Evolutionary conservation across 2,113 vertebrate species (phyloP), one percentile per base, ranked within the genome.

Genomic region (Carlito syrichta): DNA sequence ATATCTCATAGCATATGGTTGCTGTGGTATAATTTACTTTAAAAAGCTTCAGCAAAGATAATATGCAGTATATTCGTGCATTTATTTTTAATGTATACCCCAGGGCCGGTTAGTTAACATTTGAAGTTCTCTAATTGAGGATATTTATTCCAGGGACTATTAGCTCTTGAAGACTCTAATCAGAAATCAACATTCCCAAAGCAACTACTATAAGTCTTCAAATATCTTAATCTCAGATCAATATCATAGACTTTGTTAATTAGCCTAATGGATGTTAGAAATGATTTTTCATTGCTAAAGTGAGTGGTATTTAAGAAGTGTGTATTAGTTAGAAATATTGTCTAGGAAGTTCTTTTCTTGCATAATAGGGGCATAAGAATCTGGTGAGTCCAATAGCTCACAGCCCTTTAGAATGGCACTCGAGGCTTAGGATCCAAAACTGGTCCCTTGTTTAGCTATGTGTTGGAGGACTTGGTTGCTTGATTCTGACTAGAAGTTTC

Each of bases 141-240:
- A 81, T 87, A 89, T 85, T 95, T 52, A 92, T 96, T 85, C 45
- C n/a, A 94, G 63, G 43, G 68, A 95, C 89, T 95, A 94, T 54
- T 91, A 85, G 60, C 50, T 78, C 77, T 97, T 82, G 43, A 96
- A 96, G 73, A 95, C 50, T 68, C 86, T 92, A 90, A 95, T 92
- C 76, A 96, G 84, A 95, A 96, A 92, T 78, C 92, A 96, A 81
- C 92, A 95, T 85, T 94, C 30, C 86, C 62, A 86, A 91, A 94
- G 95, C 73, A 93, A 85, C 94, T 91, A 63, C 86, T 94, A 63
- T 91, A 92, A 95, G 43, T 78, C 68, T 96, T 96, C 58, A 89
- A 96, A 79, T 95, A 91, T 68, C 68, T 97, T 95, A 94, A 93
- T 83, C 74, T 94, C 79, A 92, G 86, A 89, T 97, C 90, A 97